phyloP scores from a whole-genome alignment of 2,113 vertebrate genomes.

The Rhinopomastus cyanomelas region DNA sequence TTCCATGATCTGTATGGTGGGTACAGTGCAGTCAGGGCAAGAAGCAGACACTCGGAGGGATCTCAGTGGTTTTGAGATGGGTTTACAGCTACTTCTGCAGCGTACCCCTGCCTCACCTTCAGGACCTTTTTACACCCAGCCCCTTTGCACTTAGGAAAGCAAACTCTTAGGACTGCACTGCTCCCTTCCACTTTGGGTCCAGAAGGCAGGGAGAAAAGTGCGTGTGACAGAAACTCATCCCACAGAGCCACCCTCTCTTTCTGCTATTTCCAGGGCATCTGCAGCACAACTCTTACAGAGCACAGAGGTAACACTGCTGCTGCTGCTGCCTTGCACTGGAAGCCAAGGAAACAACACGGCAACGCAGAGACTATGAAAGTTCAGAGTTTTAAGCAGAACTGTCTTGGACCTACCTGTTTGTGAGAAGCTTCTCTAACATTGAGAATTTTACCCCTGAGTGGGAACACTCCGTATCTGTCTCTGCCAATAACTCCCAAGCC shows the following conservation, averaged over 20 bases:
- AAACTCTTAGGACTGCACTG: not conserved
- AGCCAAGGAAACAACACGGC: not conserved
- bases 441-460: constrained; percentile 96
- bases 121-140: not conserved
- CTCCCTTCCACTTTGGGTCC: not conserved
- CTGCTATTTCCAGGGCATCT: not conserved
- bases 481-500: constrained; percentile 95
- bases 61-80: not conserved
- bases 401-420: constrained; percentile 84
- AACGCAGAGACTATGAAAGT: not conserved
- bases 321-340: not conserved
- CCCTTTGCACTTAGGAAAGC: not conserved
- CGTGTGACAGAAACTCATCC: not conserved
- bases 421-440: constrained; percentile 98
- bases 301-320: not conserved
- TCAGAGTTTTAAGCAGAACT: not conserved
- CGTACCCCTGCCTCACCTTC: not conserved
- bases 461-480: constrained; percentile 96
- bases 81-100: not conserved
- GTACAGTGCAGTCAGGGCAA: not conserved
- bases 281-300: not conserved
- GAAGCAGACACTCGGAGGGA: constrained; percentile 16
- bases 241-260: not conserved
- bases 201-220: not conserved
- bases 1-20: constrained; percentile 90